Base-by-base conservation (phyloP, 2,888 invertebrate genomes). In the Aleiodes alternator region DNA sequence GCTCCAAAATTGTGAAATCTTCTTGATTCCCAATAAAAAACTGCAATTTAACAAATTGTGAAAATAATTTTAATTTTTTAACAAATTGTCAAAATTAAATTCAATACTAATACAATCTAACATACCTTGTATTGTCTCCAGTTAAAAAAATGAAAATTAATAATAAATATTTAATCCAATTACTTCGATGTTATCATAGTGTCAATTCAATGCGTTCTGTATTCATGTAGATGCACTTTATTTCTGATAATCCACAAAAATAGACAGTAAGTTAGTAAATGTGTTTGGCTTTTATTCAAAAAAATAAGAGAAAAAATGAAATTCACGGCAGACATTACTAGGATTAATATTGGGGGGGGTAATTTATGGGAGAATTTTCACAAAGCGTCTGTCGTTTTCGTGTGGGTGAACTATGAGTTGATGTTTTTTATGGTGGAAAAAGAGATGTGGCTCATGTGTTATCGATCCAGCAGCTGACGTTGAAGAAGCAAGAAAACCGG, bases 381-480 rank as follows among this genome's bases (percentile, higher is more conserved):
- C 12, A 4, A 14, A 5, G 11, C 23, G 16, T 16, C 56, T 59
- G 31, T 59, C 59, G 59, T 12, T 59, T 7, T 6, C 34, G n/a
- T 59, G 59, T 14, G 34, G 38, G 38, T 59, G 43, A 11, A 64
- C 64, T 64, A 31, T 61, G 43, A n/a, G 14, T n/a, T 59, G 6
- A 34, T 38, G n/a, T 31, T 34, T 59, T 59, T 23, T 23, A n/a
- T 34, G 43, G 16, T 23, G 23, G 12, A 64, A 43, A 34, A 23
- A 34, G 34, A 11, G 31, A 59, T n/a, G 12, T 55, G 14, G 55
- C 59, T 64, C 64, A 64, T 64, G 64, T 64, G 64, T 64, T 64
- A 64, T 64, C 64, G 64, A 64, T 64, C 48, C 64, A 64, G 34
- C 48, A 64, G 64, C 43, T 64, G 64, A 64, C 61, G 14, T 61